Evolutionary conservation across 2,888 invertebrate species (phyloP), one percentile per base, ranked within the genome.

Genomic region (Eumacrocentrus americanus): DNA sequence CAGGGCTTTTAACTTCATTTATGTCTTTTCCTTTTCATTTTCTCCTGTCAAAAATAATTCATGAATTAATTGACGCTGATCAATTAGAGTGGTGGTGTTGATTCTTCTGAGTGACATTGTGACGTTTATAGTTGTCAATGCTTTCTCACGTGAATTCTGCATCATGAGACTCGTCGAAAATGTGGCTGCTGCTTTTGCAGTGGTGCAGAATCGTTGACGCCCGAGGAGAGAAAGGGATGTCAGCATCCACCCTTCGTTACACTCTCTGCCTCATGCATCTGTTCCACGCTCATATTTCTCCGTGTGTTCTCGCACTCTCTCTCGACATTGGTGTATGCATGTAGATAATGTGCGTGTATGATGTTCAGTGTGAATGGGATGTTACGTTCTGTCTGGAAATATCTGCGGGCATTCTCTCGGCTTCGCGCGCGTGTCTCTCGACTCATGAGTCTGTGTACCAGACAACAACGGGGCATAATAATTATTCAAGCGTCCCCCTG

Each of bases 401-500:
- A 60, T 60, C 54, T 54, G 60, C 54, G 53, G 60, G 35, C 54
- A 48, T 52, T 60, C 54, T 60, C 54, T 50, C 47, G 50, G 54
- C 46, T 53, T 60, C 25, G 40, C 48, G 29, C 29, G 29, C 29
- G 34, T 54, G 44, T 35, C 48, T 50, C 48, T 52, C 16, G 29
- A 38, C 25, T 47, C 53, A 34, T 40, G 14, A 40, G 54, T 50
- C 42, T 60, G 37, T 50, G 40, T 50, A 55, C 40, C 42, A 54
- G 60, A 50, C 50, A 60, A 55, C 54, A 60, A 12, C 12, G 12
- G 14, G 5, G 46, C 3, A 46, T 60, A 44, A 60, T 60, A 54
- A 60, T 60, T 60, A 60, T 60, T 60, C 60, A 60, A 60, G 47
- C 60, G 48, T 60, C 34, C 23, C 42, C 40, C 38, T 54, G 59